A percentile compares a stretch with the other conserved stretches of the same genome.
Conservation (phyloP, 2,888 invertebrate species). For the Lepidocyrtinus sp. region DNA sequence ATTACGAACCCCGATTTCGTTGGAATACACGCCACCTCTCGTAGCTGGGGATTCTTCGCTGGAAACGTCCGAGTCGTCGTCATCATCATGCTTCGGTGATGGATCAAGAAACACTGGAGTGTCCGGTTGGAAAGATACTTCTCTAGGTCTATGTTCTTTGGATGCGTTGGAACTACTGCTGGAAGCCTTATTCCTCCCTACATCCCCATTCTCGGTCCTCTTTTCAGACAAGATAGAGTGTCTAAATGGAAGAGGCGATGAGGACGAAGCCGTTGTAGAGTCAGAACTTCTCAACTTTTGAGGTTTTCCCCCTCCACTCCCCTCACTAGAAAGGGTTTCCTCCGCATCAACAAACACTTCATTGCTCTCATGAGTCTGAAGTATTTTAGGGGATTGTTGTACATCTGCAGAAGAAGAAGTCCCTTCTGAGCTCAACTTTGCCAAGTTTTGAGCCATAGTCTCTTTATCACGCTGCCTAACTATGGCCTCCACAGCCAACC, state of each 20-base stretch:
- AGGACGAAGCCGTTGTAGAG: conserved; percentile 27
- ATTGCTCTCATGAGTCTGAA: conserved; percentile 72
- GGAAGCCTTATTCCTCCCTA: conserved; percentile 26
- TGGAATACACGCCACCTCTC: conserved; percentile 76
- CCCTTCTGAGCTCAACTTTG: conserved; percentile 86
- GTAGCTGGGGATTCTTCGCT: conserved; percentile 66
- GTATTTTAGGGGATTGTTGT: conserved; percentile 57
- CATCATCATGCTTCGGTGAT: conserved; percentile 71
- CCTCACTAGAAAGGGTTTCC: conserved; percentile 38
- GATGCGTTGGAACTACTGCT: conserved; percentile 26
- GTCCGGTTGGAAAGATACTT: conserved; percentile 53
- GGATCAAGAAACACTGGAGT: conserved; percentile 51
- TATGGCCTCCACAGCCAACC: conserved; percentile 95
- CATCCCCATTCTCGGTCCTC: conserved; percentile 46
- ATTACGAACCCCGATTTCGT: too few relatives aligned
- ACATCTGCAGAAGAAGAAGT: conserved; percentile 73
- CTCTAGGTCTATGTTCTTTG: conserved; percentile 31
- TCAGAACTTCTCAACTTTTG: conserved; percentile 43
- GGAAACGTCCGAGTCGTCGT: conserved; percentile 66
- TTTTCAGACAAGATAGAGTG: conserved; percentile 43
- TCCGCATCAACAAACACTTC: conserved; percentile 76
- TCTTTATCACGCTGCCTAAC: conserved; percentile 87
- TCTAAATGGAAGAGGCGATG: background rate
- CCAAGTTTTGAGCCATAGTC: conserved; percentile 87
- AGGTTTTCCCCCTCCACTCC: conserved; percentile 10